These are phyloP conservation scores for Panagrolaimus sp. DNA, from an alignment of 1,140 invertebrate species.

Conservation along the genomic window DNA sequence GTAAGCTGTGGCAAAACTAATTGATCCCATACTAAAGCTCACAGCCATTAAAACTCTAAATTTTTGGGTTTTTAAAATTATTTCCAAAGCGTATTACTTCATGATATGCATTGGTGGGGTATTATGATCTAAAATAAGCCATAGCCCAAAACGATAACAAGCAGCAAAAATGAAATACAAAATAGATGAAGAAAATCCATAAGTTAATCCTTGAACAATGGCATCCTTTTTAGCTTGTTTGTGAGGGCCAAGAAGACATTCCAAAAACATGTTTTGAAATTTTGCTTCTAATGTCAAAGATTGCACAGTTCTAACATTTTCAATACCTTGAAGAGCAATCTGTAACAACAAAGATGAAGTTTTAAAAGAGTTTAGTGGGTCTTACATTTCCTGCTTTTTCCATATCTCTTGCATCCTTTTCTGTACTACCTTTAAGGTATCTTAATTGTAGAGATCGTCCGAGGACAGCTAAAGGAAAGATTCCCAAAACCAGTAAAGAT, in stretches of 20 bases:
- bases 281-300: constrained; percentile 35
- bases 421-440: constrained; percentile 38
- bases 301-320: constrained; percentile 50
- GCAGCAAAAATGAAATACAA: constrained; percentile 61
- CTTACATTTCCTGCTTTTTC: constrained; percentile 61
- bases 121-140: constrained; percentile 53
- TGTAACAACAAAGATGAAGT: constrained; percentile 15
- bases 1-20: constrained; percentile 59
- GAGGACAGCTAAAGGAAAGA: constrained; percentile 41
- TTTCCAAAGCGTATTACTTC: constrained; percentile 13
- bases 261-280: constrained; percentile 38
- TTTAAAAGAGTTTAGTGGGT: not conserved
- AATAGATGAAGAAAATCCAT: constrained; percentile 58
- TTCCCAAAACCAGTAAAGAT: constrained; percentile 39
- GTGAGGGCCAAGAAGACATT: constrained; percentile 14
- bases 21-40: constrained; percentile 39
- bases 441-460: no score
- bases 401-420: constrained; percentile 59
- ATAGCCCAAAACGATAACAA: constrained; percentile 62
- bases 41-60: constrained; percentile 52
- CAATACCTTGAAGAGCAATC: constrained; percentile 47
- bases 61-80: no score
- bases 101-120: constrained; percentile 55
- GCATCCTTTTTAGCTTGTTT: not conserved
- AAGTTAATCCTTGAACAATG: constrained; percentile 39